phyloP scores from a whole-genome alignment of 2,113 vertebrate species.

The Delphinus delphis region DNA sequence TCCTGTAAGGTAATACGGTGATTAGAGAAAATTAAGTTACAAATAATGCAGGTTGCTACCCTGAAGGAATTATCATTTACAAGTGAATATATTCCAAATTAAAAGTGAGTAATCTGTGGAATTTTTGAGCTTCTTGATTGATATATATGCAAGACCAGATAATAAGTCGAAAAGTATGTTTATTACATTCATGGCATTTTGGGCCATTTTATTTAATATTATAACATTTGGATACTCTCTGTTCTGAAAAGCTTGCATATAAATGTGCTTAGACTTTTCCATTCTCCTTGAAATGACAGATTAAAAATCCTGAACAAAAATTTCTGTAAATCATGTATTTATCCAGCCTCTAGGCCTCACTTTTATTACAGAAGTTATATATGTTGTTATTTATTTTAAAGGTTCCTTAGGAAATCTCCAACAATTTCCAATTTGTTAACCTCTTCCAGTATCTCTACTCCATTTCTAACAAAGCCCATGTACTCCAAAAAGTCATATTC shows the following conservation, averaged over 20 bases:
- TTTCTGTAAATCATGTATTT: not conserved
- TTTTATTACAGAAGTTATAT: not conserved
- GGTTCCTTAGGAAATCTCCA: not conserved
- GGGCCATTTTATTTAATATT: not conserved
- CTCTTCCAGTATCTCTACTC: not conserved
- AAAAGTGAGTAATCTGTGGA: not conserved
- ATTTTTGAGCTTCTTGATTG: not conserved
- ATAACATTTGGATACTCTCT: not conserved
- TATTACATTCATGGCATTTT: not conserved
- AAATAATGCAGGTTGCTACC: conserved; percentile 33
- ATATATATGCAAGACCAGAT: not conserved
- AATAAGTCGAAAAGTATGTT: not conserved
- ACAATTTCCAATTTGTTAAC: not conserved
- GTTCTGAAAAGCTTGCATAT: not conserved
- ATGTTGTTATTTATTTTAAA: not conserved
- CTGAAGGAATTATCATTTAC: not conserved
- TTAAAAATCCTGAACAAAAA: not conserved
- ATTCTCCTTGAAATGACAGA: not conserved
- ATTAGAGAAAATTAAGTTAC: conserved; percentile 61
- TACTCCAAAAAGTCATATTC: not conserved
- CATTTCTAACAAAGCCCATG: not conserved
- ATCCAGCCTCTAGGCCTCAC: not conserved
- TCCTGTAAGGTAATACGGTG: conserved; percentile 8
- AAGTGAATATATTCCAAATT: conserved; percentile 28
- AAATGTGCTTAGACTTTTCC: not conserved